Conservation (phyloP, 1,140 invertebrate species). For the Diachasma alloeum region DNA sequence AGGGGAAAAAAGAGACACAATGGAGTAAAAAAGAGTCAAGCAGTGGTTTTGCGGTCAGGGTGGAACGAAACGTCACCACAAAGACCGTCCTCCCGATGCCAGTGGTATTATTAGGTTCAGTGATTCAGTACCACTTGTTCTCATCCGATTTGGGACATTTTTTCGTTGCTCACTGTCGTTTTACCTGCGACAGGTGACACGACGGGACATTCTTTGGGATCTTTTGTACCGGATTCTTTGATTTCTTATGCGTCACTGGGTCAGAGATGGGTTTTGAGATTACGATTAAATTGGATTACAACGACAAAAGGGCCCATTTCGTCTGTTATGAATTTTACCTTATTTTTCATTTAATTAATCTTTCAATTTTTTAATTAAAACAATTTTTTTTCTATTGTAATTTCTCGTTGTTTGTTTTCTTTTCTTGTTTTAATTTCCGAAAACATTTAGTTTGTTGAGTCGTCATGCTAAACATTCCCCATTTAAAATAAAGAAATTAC, state of each 20-base stretch:
- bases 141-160: not conserved
- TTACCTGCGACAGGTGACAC: conserved; percentile 8
- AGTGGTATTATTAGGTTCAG: conserved; percentile 24
- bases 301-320: too few relatives aligned
- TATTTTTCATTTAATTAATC: too few relatives aligned
- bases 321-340: too few relatives aligned
- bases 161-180: not conserved
- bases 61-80: conserved; percentile 33
- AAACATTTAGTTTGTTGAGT: too few relatives aligned
- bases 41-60: conserved; percentile 31
- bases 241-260: not conserved
- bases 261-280: not conserved
- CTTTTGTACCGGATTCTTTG: not conserved
- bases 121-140: not conserved
- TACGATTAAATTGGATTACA: too few relatives aligned
- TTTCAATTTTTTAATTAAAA: too few relatives aligned
- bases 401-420: too few relatives aligned
- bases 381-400: too few relatives aligned
- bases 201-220: not conserved
- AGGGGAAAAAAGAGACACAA: conserved; percentile 9
- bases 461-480: too few relatives aligned
- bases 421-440: too few relatives aligned
- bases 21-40: conserved; percentile 15
- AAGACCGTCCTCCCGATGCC: conserved; percentile 14
- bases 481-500: too few relatives aligned